Base-by-base conservation (phyloP, 2,888 invertebrate genomes). In the Drosophila conformis region DNA sequence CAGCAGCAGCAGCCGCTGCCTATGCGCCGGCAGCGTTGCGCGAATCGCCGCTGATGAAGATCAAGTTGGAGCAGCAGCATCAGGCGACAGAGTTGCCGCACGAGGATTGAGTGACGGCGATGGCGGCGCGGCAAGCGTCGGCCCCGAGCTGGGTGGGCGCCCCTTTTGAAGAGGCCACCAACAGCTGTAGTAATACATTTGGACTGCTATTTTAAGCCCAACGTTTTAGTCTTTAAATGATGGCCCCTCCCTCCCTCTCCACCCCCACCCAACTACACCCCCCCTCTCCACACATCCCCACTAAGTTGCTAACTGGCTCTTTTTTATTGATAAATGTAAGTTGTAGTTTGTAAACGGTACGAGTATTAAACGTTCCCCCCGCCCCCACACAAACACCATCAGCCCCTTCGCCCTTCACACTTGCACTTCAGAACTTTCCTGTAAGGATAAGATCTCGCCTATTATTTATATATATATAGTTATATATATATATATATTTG, bases 151-250 rank as follows among this genome's bases (percentile, higher is more conserved):
- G 69, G 64, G 63, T 73, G 72, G 73, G 67, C 59, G 73, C 62
- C 59, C 53, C 80, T 82, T 80, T 52, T 80, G 80, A 82, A 80
- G 83, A 77, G 76, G 62, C 73, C 71, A 73, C 73, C 73, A 73
- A 70, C 62, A 74, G 58, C 36, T 56, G 56, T 56, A 56, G 35
- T 40, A 65, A 78, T 56, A 70, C 75, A 81, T 79, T 89, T 89
- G 87, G 91, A 91, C 91, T 91, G 91, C 90, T 91, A 91, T 87
- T 88, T 90, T 90, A 91, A 89, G 89, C 91, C 91, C 91, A 90
- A 91, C 88, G 89, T 91, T 84, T 83, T 83, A 79, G 83, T 82
- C 62, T 75, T 80, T 71, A 84, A 83, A 78, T 18, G 58, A 38
- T 27, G 18, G n/a, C 57, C 57, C 1, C n/a, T 11, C 25, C 35